phyloP scores from a whole-genome alignment of 2,888 invertebrate genomes.

The Pachymerium ferrugineum region DNA sequence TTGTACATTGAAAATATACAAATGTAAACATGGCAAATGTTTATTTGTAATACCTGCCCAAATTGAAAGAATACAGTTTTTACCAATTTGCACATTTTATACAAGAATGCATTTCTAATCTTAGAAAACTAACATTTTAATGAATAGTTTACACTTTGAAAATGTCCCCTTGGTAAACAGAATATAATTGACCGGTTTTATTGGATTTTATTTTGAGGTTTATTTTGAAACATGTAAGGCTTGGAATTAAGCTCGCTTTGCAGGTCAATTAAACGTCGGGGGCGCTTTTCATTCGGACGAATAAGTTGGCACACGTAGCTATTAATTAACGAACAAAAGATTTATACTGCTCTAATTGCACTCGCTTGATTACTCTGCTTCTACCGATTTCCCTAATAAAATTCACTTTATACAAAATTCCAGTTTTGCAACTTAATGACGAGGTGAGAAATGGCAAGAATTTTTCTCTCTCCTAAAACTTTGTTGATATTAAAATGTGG shows the following conservation, averaged over 20 bases:
- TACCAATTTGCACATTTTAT: too few relatives aligned
- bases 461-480: background rate
- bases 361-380: background rate
- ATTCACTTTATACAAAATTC: too few relatives aligned
- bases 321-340: conserved; percentile 32
- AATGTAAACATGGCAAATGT: too few relatives aligned
- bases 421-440: conserved; percentile 23
- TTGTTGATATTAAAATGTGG: conserved; percentile 27
- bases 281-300: background rate
- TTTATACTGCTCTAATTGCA: conserved; percentile 31
- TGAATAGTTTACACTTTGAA: too few relatives aligned
- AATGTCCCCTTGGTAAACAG: conserved; percentile 29
- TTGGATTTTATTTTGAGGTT: conserved; percentile 32
- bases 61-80: conserved; percentile 27
- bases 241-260: conserved; percentile 11
- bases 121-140: too few relatives aligned
- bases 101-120: too few relatives aligned
- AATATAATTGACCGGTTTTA: conserved; percentile 32
- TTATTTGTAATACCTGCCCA: too few relatives aligned
- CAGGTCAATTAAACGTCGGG: conserved; percentile 28
- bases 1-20: too few relatives aligned
- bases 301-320: conserved; percentile 23
- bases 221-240: conserved; percentile 23
- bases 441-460: conserved; percentile 16
- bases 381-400: conserved; percentile 6